These are phyloP conservation scores for Dolichoris vasculosae DNA, from an alignment of 1,140 invertebrate genomes.

Conservation along the genomic window DNA sequence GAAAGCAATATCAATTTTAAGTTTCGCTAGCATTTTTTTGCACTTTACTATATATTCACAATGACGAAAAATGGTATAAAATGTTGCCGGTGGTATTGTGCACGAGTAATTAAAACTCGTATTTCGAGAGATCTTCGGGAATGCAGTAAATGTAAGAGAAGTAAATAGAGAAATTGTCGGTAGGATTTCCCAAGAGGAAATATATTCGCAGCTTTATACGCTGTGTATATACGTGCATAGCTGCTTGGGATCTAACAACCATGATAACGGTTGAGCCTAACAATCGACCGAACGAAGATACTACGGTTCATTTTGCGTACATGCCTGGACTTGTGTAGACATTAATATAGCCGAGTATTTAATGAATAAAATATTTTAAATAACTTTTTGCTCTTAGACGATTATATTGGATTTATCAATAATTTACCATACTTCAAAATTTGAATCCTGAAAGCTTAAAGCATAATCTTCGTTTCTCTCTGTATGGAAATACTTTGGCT, in stretches of 20 bases:
- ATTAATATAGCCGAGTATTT: neutral
- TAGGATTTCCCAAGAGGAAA: constrained; percentile 45
- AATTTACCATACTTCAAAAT: too few species aligned
- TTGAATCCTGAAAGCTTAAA: too few species aligned
- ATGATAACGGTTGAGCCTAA: neutral
- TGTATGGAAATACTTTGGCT: too few species aligned
- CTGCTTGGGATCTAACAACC: neutral
- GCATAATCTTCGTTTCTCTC: too few species aligned
- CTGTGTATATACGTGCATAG: neutral
- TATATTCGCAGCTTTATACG: neutral
- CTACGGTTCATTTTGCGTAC: neutral
- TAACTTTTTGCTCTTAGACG: too few species aligned
- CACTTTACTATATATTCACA: neutral
- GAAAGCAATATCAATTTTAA: too few species aligned
- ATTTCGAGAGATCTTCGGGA: constrained; percentile 36
- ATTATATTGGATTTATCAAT: too few species aligned
- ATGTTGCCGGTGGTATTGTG: neutral
- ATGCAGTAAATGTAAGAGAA: constrained; percentile 28
- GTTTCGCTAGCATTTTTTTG: too few species aligned
- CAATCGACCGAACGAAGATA: neutral
- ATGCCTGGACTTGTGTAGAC: neutral
- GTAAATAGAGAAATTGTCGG: constrained; percentile 34
- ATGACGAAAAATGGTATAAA: neutral
- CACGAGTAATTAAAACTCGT: constrained; percentile 44
- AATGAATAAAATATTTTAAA: too few species aligned